Evolutionary conservation across 2,797 vertebrate species (phyloP).

Genomic region (Tapera naevia): DNA sequence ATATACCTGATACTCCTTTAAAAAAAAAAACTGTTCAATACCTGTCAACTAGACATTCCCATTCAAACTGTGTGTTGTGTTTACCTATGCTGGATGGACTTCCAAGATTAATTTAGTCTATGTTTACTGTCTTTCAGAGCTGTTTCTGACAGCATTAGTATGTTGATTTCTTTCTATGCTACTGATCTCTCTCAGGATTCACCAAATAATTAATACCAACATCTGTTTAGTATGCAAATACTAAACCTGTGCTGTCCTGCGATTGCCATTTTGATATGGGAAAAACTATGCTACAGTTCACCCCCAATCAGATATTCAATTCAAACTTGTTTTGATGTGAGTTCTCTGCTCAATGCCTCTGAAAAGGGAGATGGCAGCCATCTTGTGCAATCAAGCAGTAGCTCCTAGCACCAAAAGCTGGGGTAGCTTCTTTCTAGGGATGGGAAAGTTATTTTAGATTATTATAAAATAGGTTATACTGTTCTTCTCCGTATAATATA

Average conservation of each 20-base stretch:
- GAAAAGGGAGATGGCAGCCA: not conserved
- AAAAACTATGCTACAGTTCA: not conserved
- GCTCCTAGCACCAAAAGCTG: not conserved
- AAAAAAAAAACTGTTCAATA: not conserved
- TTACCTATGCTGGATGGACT: not conserved
- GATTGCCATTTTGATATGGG: not conserved
- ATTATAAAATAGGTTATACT: not conserved
- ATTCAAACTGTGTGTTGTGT: not conserved
- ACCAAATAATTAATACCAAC: slow-evolving; percentile 38
- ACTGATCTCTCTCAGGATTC: not conserved
- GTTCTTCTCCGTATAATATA: not conserved
- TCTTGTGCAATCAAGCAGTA: not conserved
- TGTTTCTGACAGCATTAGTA: not conserved
- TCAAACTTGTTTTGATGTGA: not conserved
- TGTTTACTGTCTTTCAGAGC: not conserved
- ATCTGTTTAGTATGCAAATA: slow-evolving; percentile 37
- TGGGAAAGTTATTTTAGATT: not conserved
- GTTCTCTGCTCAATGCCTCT: not conserved
- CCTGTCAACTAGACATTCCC: not conserved
- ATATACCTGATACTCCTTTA: not conserved
- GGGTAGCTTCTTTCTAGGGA: not conserved
- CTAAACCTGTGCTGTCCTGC: not conserved
- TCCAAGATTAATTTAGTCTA: not conserved
- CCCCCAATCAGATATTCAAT: not conserved
- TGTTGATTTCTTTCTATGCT: slow-evolving; percentile 5